Evolutionary conservation across 2,888 invertebrate genomes (phyloP).

Genomic region (Tetragnatha montana): DNA sequence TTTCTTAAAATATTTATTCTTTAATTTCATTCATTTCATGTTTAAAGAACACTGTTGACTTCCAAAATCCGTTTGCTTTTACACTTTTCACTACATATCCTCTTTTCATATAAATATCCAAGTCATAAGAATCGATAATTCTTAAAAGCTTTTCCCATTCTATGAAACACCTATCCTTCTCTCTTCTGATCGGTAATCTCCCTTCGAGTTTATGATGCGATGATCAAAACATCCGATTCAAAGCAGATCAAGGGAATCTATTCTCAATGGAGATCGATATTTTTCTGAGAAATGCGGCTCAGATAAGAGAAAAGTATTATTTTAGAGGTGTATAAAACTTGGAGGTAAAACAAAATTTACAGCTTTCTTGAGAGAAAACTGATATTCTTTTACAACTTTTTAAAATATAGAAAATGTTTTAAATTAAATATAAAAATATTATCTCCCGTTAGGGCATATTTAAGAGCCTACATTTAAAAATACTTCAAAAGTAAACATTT

Average conservation of each 20-base stretch:
- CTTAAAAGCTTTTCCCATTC: too few relatives aligned
- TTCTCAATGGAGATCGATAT: not conserved
- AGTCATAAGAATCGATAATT: too few relatives aligned
- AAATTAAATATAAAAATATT: not conserved
- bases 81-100: too few relatives aligned
- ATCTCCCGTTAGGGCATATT: not conserved
- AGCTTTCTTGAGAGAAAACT: not conserved
- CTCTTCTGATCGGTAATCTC: not conserved
- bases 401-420: not conserved
- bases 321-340: not conserved
- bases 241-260: not conserved
- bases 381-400: not conserved
- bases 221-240: not conserved
- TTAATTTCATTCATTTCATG: too few relatives aligned
- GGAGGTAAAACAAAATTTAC: not conserved
- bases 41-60: too few relatives aligned
- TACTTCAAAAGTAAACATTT: too few relatives aligned
- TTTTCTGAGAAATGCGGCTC: not conserved
- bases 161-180: too few relatives aligned
- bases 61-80: too few relatives aligned
- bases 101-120: too few relatives aligned
- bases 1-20: too few relatives aligned
- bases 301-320: not conserved
- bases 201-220: not conserved
- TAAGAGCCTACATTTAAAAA: not conserved